These are phyloP conservation scores for Teinopalpus imperialis DNA, from an alignment of 2,888 invertebrate genomes.

Conservation along the genomic window DNA sequence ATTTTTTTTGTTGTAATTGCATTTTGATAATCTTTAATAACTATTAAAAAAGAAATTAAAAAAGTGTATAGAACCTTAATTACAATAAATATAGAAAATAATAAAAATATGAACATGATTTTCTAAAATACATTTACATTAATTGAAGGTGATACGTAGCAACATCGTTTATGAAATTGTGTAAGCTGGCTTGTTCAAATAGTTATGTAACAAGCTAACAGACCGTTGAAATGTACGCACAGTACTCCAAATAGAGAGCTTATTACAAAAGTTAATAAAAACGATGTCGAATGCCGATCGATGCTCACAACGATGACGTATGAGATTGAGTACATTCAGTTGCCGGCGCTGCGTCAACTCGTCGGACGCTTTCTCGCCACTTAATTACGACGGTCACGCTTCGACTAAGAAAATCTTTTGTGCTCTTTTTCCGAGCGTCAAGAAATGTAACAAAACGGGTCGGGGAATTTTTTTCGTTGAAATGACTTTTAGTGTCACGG, in stretches of 20 bases:
- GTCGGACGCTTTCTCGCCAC: conserved; percentile 57
- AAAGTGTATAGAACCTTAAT: no score
- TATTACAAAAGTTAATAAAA: conserved; percentile 24
- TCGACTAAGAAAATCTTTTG: conserved; percentile 76
- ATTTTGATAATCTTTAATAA: no score
- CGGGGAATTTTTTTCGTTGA: conserved; percentile 60
- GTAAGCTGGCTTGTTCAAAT: conserved; percentile 5
- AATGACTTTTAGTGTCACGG: conserved; percentile 77
- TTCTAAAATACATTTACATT: no score
- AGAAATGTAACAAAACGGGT: conserved; percentile 74
- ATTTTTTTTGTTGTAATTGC: no score
- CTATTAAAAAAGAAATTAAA: no score
- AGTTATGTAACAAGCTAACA: conserved; percentile 19
- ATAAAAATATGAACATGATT: no score
- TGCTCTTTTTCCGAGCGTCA: conserved; percentile 72
- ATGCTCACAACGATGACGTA: conserved; percentile 25
- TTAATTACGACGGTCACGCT: conserved; percentile 80
- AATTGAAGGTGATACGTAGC: no score
- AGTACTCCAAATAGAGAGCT: conserved; percentile 22
- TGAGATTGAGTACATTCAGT: conserved; percentile 24
- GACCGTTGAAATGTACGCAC: conserved; percentile 17
- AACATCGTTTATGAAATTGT: neutral
- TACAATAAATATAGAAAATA: no score
- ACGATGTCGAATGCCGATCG: conserved; percentile 6
- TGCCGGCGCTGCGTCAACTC: conserved; percentile 32